phyloP scores from a whole-genome alignment of 2,113 vertebrate genomes.

The Camelus bactrianus region DNA sequence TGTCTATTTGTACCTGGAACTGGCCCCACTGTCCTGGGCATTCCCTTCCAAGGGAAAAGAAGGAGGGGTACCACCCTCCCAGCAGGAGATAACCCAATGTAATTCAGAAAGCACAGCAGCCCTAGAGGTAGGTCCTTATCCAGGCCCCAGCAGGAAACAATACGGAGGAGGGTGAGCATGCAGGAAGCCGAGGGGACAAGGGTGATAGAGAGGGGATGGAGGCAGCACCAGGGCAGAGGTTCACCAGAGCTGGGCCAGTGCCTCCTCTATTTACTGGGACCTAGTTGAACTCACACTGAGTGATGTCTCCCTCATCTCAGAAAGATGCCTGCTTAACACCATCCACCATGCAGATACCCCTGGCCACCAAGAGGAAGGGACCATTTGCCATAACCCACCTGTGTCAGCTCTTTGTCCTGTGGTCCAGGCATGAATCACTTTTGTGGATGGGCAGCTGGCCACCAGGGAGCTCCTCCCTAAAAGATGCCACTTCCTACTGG shows the following conservation, averaged over 20 bases:
- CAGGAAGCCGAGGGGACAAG: neutral
- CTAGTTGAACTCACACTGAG: neutral
- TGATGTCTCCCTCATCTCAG: neutral
- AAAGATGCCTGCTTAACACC: neutral
- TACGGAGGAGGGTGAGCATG: neutral
- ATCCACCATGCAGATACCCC: neutral
- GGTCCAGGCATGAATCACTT: neutral
- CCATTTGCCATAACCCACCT: neutral
- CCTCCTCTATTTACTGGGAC: neutral
- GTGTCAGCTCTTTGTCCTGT: neutral
- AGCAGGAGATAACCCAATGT: neutral
- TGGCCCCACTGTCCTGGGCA: neutral
- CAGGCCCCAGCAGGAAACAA: neutral
- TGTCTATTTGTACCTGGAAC: neutral
- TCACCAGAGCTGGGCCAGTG: neutral
- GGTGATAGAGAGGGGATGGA: neutral
- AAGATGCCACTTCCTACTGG: neutral
- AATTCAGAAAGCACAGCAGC: neutral
- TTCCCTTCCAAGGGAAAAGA: slow-evolving; percentile 20
- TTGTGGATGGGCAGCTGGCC: neutral
- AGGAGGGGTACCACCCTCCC: neutral
- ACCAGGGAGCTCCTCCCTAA: neutral
- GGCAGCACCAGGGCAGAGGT: neutral
- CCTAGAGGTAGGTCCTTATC: neutral
- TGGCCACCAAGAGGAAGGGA: neutral